Evolutionary conservation across 2,888 invertebrate species (phyloP).

Genomic region (Anorthoa munda): DNA sequence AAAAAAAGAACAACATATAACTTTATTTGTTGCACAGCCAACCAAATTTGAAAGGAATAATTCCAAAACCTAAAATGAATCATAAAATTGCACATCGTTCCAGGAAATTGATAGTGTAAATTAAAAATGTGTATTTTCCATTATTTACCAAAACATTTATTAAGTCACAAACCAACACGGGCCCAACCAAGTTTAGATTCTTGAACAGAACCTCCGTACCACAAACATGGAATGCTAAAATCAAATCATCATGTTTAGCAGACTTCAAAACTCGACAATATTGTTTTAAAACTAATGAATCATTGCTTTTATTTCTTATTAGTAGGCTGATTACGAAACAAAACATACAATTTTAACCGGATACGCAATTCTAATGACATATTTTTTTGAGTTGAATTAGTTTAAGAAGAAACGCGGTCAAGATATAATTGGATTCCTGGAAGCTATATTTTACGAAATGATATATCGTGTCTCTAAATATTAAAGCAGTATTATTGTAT

Average conservation of each 20-base stretch:
- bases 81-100: neutral
- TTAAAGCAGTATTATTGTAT: neutral
- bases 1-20: neutral
- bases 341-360: constrained; percentile 5
- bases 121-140: constrained; percentile 1
- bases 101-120: neutral
- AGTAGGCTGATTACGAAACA: constrained; percentile 14
- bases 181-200: constrained; percentile 33
- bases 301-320: constrained; percentile 37
- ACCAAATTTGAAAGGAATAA: neutral
- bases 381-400: constrained; percentile 16
- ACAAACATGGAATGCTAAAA: constrained; percentile 60
- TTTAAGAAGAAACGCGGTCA: constrained; percentile 23
- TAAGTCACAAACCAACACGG: constrained; percentile 1
- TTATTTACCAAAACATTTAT: constrained; percentile 19
- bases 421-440: constrained; percentile 19
- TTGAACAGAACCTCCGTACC: neutral
- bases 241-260: constrained; percentile 45
- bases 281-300: neutral
- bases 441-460: constrained; percentile 16
- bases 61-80: neutral
- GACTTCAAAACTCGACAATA: neutral
- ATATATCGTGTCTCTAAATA: neutral
- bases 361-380: constrained; percentile 4
- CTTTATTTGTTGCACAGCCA: too few species aligned